These are phyloP conservation scores for Ophiodon elongatus DNA, from an alignment of 2,113 vertebrate species.

Conservation along the genomic window DNA sequence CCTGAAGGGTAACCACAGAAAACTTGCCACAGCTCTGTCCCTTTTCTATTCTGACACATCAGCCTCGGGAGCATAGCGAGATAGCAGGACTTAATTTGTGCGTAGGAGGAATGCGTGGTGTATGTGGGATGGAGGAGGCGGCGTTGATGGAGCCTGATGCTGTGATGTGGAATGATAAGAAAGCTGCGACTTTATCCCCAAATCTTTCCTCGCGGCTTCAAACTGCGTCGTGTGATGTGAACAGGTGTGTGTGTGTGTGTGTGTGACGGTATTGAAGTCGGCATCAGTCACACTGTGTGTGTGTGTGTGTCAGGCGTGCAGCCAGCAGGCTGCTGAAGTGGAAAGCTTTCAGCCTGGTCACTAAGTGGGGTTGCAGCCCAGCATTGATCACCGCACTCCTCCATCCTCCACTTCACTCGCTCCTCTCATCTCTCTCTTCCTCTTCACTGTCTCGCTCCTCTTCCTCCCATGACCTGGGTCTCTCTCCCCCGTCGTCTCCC, in stretches of 20 bases:
- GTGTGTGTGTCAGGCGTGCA: neutral
- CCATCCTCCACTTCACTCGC: constrained; percentile 39
- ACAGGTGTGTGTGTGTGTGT: constrained; percentile 30
- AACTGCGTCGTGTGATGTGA: constrained; percentile 32
- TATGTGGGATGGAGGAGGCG: neutral
- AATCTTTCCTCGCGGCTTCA: constrained; percentile 11
- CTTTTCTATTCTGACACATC: constrained; percentile 11
- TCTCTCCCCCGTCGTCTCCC: neutral
- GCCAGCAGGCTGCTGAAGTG: constrained; percentile 50
- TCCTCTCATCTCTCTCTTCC: constrained; percentile 33
- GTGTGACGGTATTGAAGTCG: no score
- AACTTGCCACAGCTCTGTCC: no score
- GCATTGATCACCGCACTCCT: constrained; percentile 57
- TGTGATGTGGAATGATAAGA: constrained; percentile 46
- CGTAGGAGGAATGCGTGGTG: constrained; percentile 15
- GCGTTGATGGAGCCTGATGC: constrained; percentile 32
- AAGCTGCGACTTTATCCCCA: constrained; percentile 21
- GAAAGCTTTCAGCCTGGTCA: constrained; percentile 63
- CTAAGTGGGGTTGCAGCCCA: constrained; percentile 63
- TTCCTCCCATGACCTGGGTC: neutral
- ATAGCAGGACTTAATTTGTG: constrained; percentile 26
- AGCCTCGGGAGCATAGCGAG: constrained; percentile 3
- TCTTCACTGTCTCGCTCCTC: constrained; percentile 1
- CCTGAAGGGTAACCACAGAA: constrained; percentile 10
- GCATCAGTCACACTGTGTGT: no score